Evolutionary conservation across 2,113 vertebrate species (phyloP).

Genomic region (Oreochromis niloticus): DNA sequence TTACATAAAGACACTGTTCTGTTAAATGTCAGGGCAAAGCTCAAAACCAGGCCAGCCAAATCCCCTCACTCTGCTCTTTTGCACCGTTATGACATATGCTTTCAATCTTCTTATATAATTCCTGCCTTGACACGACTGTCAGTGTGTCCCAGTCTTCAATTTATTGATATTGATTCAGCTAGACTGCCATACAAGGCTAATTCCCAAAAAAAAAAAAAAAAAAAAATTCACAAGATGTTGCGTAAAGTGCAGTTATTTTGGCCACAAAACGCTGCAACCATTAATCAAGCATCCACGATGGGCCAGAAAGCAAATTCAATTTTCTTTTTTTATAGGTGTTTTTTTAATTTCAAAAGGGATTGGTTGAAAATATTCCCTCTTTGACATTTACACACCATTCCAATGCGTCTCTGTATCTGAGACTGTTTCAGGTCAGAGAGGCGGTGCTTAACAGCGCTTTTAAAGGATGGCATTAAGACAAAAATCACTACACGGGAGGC

Average conservation of each 20-base stretch:
- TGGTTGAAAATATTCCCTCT: neutral
- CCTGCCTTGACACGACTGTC: constrained; percentile 41
- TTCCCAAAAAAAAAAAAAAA: neutral
- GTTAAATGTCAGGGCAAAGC: neutral
- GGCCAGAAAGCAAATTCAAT: neutral
- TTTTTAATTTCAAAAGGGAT: neutral
- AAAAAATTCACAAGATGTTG: neutral
- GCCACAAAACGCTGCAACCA: neutral
- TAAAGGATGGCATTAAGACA: constrained; percentile 1
- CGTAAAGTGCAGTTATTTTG: neutral
- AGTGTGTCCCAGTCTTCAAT: constrained; percentile 21
- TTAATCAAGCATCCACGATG: neutral
- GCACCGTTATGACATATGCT: constrained; percentile 50
- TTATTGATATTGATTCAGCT: constrained; percentile 32
- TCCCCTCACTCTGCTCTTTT: neutral
- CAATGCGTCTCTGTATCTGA: neutral
- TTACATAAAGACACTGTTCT: constrained; percentile 41
- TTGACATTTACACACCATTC: neutral
- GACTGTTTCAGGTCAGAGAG: constrained; percentile 8
- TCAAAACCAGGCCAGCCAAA: constrained; percentile 12
- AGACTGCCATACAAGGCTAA: neutral
- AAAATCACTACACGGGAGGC: constrained; percentile 11
- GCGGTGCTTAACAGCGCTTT: neutral
- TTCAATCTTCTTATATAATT: constrained; percentile 69
- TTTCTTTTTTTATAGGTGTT: neutral